Evolutionary conservation across 2,888 invertebrate species (phyloP).

Genomic region (Andrena marginata): DNA sequence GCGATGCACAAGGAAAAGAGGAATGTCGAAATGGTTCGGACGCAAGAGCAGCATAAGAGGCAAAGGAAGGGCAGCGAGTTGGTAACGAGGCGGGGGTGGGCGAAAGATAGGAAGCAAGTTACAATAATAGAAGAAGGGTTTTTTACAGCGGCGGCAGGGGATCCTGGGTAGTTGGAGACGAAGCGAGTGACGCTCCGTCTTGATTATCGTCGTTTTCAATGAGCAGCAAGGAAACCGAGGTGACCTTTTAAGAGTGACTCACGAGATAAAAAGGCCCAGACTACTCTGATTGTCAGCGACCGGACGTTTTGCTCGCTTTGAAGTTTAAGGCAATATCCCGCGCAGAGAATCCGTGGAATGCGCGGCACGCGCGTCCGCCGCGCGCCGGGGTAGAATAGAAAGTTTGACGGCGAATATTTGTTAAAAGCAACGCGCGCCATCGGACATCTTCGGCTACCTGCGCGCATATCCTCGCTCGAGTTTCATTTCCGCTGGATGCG

Average conservation of each 20-base stretch:
- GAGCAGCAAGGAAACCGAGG: slow-evolving; percentile 32
- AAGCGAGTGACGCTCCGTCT: slow-evolving; percentile 34
- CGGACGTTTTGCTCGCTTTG: slow-evolving; percentile 7
- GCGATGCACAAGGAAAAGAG: not conserved
- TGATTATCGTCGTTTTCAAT: slow-evolving; percentile 55
- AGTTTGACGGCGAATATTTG: not conserved
- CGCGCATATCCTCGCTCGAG: slow-evolving; percentile 38
- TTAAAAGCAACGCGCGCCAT: not conserved
- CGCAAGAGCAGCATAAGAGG: no score
- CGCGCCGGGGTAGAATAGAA: not conserved
- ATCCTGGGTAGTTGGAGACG: slow-evolving; percentile 59
- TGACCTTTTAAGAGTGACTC: slow-evolving; percentile 60
- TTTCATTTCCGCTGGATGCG: slow-evolving; percentile 64
- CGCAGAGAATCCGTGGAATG: slow-evolving; percentile 27
- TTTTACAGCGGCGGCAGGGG: slow-evolving; percentile 59
- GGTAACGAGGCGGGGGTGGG: slow-evolving; percentile 24
- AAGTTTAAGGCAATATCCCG: not conserved
- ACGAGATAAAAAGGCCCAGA: slow-evolving; percentile 50
- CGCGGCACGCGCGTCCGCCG: not conserved
- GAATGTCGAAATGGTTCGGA: no score
- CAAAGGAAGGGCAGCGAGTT: not conserved
- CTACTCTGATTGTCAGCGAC: not conserved
- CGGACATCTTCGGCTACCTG: not conserved
- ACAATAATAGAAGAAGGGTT: slow-evolving; percentile 68
- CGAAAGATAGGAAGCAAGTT: slow-evolving; percentile 37